Evolutionary conservation across 1,140 invertebrate genomes (phyloP).

Genomic region (Laupala kohalensis): DNA sequence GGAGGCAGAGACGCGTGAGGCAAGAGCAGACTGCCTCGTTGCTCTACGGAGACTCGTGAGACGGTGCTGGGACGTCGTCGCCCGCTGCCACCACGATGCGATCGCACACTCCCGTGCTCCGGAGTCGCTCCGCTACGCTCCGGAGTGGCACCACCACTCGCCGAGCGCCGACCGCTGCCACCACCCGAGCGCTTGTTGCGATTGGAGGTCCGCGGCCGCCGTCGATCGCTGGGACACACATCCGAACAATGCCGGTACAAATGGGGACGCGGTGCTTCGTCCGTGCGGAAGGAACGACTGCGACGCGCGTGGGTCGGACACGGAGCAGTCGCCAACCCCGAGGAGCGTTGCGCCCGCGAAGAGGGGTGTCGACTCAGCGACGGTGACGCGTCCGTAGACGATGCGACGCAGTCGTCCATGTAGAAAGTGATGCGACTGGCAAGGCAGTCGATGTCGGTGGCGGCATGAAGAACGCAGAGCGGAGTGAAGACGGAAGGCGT

Average conservation of each 20-base stretch:
- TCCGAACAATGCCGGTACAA: too few relatives aligned
- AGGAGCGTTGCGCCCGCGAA: not conserved
- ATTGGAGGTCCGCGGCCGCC: not conserved
- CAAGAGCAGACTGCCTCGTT: not conserved
- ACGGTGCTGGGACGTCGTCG: not conserved
- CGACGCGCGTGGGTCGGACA: too few relatives aligned
- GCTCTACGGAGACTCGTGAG: not conserved
- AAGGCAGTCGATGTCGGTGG: not conserved
- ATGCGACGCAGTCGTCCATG: constrained; percentile 6
- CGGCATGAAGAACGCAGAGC: not conserved
- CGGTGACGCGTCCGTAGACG: not conserved
- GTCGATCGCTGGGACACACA: too few relatives aligned
- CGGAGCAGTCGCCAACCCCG: too few relatives aligned
- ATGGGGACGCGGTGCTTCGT: not conserved
- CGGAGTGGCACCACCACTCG: too few relatives aligned
- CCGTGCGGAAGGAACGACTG: too few relatives aligned
- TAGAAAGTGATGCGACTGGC: constrained; percentile 11
- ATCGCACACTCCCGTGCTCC: not conserved
- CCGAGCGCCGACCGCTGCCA: not conserved
- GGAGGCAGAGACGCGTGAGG: constrained; percentile 9
- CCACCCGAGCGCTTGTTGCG: not conserved
- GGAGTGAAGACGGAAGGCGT: too few relatives aligned
- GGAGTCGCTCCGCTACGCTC: not conserved
- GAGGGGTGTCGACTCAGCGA: not conserved
- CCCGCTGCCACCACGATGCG: not conserved